Percentiles rank a stretch among this genome's conserved stretches.
These are phyloP conservation scores for Forbesichthys papilliferus DNA, from an alignment of 2,113 vertebrate genomes.

Conservation along the genomic window DNA sequence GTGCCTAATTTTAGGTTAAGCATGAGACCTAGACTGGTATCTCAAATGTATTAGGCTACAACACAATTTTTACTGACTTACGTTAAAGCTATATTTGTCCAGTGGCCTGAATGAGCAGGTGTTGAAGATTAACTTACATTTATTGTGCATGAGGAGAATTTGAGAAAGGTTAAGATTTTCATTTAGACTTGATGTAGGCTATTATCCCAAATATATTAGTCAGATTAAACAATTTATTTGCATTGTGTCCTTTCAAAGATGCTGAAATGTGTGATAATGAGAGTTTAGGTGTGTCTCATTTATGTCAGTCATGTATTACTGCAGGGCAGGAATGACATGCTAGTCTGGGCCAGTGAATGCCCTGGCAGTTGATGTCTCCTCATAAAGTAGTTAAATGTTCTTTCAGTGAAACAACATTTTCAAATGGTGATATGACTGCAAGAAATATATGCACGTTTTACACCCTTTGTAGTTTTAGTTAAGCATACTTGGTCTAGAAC, in stretches of 20 bases:
- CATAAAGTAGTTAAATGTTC: no score
- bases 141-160: not conserved
- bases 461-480: no score
- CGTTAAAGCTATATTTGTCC: conserved; percentile 37
- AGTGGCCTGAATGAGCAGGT: conserved; percentile 39
- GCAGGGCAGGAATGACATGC: conserved; percentile 5
- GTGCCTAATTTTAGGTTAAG: not conserved
- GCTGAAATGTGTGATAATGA: not conserved
- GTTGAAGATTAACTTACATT: conserved; percentile 14
- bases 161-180: not conserved
- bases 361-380: no score
- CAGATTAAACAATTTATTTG: not conserved
- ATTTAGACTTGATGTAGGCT: not conserved
- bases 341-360: not conserved
- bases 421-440: no score
- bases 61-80: conserved; percentile 47
- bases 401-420: no score
- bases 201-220: not conserved
- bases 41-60: conserved; percentile 17
- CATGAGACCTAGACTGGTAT: not conserved
- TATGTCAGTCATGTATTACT: conserved; percentile 6
- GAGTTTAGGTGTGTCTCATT: conserved; percentile 33
- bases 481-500: no score
- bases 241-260: not conserved
- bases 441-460: no score